Conservation (phyloP, 2,797 vertebrate species). For the Dermochelys coriacea region DNA sequence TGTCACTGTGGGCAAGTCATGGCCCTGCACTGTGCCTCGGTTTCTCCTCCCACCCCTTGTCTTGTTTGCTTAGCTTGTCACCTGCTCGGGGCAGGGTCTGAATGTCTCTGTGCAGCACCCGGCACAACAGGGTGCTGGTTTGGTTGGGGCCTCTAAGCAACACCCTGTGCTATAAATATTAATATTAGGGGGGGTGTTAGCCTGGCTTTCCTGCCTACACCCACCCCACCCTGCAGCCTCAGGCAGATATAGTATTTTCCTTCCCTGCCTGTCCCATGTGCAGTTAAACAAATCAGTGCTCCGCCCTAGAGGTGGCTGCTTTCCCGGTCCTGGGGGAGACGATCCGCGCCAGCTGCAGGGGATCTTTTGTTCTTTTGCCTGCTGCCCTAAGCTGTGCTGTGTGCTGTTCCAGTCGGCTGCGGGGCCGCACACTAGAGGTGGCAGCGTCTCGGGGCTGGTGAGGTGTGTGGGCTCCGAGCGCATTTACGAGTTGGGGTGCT, state of each 20-base stretch:
- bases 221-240: not conserved
- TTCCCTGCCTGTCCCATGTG: not conserved
- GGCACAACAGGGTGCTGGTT: not conserved
- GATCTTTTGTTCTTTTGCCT: not conserved
- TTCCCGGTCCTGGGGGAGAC: slow-evolving; percentile 42
- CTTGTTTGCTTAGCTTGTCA: not conserved
- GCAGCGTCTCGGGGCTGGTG: not conserved
- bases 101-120: too few species aligned
- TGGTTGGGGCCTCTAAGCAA: not conserved
- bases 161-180: not conserved
- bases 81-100: not conserved
- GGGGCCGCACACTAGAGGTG: not conserved
- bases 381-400: not conserved
- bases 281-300: slow-evolving; percentile 57
- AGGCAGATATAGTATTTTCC: too few species aligned
- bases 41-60: not conserved
- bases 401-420: not conserved
- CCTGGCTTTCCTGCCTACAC: not conserved
- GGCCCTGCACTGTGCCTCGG: not conserved
- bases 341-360: not conserved
- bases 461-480: not conserved
- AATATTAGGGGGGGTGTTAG: too few species aligned
- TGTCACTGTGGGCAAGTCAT: not conserved
- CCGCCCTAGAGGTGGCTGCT: slow-evolving; percentile 67
- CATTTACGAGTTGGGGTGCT: not conserved